Percentiles rank a stretch among this genome's conserved stretches.
phyloP scores from a whole-genome alignment of 2,113 vertebrate genomes.

The Chloebia gouldiae region DNA sequence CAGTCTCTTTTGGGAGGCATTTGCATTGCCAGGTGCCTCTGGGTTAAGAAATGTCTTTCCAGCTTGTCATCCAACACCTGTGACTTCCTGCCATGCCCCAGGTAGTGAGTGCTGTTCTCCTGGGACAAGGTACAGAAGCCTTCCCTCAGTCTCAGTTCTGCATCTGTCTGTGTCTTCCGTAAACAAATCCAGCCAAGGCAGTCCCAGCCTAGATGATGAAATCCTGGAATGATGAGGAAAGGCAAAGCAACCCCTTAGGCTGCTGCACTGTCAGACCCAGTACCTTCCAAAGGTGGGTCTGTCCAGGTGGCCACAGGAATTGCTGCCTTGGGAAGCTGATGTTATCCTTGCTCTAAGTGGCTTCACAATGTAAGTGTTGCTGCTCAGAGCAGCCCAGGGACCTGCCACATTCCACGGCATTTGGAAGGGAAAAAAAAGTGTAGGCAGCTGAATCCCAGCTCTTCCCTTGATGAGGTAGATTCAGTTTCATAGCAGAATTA shows the following conservation, averaged over 20 bases:
- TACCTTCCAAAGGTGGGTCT: not conserved
- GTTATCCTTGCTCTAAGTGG: not conserved
- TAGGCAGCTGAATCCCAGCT: not conserved
- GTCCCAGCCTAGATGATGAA: not conserved
- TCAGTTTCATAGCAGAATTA: not conserved
- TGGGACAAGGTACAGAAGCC: not conserved
- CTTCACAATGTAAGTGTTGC: not conserved
- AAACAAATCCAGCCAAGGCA: not conserved
- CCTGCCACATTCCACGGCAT: not conserved
- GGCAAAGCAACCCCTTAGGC: not conserved
- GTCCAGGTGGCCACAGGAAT: not conserved
- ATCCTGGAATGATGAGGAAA: accelerated
- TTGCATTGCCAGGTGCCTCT: not conserved
- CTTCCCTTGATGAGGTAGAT: not conserved
- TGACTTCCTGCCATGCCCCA: not conserved
- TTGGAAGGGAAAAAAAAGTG: not conserved
- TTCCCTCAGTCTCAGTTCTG: not conserved
- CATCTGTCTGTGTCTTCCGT: not conserved
- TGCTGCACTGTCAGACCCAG: not conserved
- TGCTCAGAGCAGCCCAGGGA: not conserved
- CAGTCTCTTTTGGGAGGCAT: not conserved
- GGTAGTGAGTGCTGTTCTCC: not conserved
- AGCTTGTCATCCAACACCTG: not conserved
- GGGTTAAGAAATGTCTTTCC: not conserved
- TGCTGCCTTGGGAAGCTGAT: not conserved